A percentile compares a stretch with the other conserved stretches of the same genome.
Conservation (phyloP, 2,888 invertebrate genomes). For the Pyrochroa serraticornis region DNA sequence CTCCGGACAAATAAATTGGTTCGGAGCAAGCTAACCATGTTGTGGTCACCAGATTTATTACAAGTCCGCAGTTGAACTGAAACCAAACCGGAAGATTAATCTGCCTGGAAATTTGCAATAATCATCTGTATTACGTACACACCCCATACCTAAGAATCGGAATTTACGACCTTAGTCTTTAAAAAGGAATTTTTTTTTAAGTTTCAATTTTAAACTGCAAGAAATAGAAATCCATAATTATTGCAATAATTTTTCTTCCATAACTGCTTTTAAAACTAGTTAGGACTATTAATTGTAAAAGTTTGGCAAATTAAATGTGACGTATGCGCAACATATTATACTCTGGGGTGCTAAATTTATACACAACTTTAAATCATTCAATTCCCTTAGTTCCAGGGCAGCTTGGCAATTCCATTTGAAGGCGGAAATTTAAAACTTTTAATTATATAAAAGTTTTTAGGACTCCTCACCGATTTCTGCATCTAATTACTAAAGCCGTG, state of each 20-base stretch:
- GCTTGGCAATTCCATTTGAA: neutral
- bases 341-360: slow-evolving; percentile 1
- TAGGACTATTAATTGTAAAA: neutral
- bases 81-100: slow-evolving; percentile 36
- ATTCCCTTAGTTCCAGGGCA: neutral
- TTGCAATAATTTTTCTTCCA: neutral
- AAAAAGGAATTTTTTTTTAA: neutral
- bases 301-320: neutral
- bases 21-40: slow-evolving; percentile 48
- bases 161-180: neutral
- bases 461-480: neutral
- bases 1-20: slow-evolving; percentile 51
- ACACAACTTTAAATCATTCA: slow-evolving; percentile 1
- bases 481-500: slow-evolving; percentile 8
- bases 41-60: slow-evolving; percentile 55
- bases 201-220: too few species aligned
- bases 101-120: slow-evolving; percentile 33
- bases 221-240: too few species aligned
- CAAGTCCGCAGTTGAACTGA: slow-evolving; percentile 49
- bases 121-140: slow-evolving; percentile 25
- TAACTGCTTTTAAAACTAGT: neutral
- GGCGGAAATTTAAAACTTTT: slow-evolving; percentile 1
- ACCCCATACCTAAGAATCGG: neutral
- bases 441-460: slow-evolving; percentile 9
- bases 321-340: neutral